Percentiles rank a stretch among this genome's conserved stretches.
These are phyloP conservation scores for Ammospiza caudacuta DNA, from an alignment of 2,113 vertebrate genomes.

Conservation along the genomic window DNA sequence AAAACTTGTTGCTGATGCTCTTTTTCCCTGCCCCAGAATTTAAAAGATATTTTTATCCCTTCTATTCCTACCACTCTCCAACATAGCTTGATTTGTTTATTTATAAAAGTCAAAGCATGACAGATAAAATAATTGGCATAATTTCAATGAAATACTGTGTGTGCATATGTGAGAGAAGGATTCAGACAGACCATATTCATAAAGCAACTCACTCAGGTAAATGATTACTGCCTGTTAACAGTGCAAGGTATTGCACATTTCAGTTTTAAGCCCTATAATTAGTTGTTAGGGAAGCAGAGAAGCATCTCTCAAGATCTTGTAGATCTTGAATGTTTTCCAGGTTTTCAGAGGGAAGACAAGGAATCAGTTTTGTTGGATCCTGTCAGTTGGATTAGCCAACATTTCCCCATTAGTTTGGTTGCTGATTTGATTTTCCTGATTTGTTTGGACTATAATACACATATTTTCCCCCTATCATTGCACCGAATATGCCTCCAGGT, in stretches of 20 bases:
- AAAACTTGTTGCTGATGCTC: background rate
- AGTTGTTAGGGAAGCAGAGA: background rate
- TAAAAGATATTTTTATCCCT: background rate
- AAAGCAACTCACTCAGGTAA: background rate
- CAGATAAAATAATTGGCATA: background rate
- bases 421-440: background rate
- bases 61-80: background rate
- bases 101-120: background rate
- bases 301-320: background rate
- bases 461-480: background rate
- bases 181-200: background rate
- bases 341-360: background rate
- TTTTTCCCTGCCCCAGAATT: rapidly evolving
- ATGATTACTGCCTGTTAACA: background rate
- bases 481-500: background rate
- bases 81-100: background rate
- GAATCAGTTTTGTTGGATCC: background rate
- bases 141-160: background rate
- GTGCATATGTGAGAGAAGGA: background rate
- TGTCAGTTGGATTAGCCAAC: background rate
- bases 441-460: background rate
- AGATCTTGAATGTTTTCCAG: background rate
- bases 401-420: background rate
- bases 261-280: background rate
- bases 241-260: background rate